Percentiles rank a stretch among this genome's conserved stretches.
Conservation (phyloP, 2,797 vertebrate genomes). For the Silurus lanzhouensis region DNA sequence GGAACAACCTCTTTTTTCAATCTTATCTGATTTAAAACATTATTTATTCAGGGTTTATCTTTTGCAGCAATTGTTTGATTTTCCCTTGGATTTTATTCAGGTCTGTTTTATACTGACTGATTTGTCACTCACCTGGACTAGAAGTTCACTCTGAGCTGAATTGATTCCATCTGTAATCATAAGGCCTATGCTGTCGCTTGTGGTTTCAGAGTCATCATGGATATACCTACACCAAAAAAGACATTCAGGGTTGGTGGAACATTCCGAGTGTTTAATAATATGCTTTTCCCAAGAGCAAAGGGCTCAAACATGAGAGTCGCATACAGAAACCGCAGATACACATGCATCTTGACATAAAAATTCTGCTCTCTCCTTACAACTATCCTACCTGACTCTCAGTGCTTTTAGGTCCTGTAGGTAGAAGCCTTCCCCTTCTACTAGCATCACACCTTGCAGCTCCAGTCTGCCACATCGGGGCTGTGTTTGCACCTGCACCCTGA, state of each 20-base stretch:
- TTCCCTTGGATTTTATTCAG: background rate
- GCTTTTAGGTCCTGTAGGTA: conserved; percentile 66
- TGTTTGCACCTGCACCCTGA: conserved; percentile 66
- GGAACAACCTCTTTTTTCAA: background rate
- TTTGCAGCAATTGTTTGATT: background rate
- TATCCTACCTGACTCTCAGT: conserved; percentile 68
- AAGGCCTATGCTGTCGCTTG: conserved; percentile 78
- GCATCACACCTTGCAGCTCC: conserved; percentile 64
- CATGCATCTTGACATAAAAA: background rate
- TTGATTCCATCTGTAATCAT: conserved; percentile 85
- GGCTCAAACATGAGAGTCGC: too few relatives aligned
- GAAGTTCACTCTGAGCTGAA: conserved; percentile 76
- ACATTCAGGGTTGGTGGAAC: background rate
- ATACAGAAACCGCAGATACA: background rate
- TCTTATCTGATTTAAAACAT: too few relatives aligned
- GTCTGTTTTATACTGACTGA: background rate
- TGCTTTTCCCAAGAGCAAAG: too few relatives aligned
- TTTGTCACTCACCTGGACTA: conserved; percentile 76
- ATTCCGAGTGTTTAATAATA: background rate
- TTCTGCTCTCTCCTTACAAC: background rate
- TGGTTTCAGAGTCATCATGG: conserved; percentile 87
- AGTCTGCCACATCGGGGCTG: conserved; percentile 58
- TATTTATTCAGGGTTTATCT: too few relatives aligned
- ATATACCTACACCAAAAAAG: conserved; percentile 75
- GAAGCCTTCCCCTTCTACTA: conserved; percentile 66